Evolutionary conservation across 2,888 invertebrate species (phyloP), one percentile per base, ranked within the genome.

Genomic region (Heliconius charithonia): DNA sequence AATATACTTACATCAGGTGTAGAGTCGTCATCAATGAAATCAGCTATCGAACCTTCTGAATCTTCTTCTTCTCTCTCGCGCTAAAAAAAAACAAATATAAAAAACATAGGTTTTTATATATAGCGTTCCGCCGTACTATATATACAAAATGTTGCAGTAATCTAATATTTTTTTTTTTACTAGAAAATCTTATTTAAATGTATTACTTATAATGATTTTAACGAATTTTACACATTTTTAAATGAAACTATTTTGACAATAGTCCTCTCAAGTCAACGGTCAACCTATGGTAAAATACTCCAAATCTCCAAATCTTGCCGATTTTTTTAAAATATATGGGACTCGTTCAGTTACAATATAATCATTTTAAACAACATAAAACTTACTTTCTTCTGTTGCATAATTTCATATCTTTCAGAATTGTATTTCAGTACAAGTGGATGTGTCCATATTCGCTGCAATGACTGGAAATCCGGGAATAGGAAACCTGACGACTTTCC

Each of bases 361-460:
- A n/a, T n/a, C 3, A n/a, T 59, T n/a, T 37, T 62, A 65, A 66
- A 22, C 32, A 32, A 22, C 27, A 45, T 16, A 71, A 51, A 73
- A 45, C 71, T 67, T 63, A 95, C 95, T 92, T 95, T 96, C 86
- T 96, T 96, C 84, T 94, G 94, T 84, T 94, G 95, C 92, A 93
- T 91, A 70, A 93, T 92, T 86, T 95, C 95, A 84, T 93, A 95
- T 88, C 95, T 91, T 84, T 96, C 96, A 6, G 96, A 96, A 83
- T 97, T 97, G 81, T 96, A 95, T 81, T 96, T 96, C 84, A 98
- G 93, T 13, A 97, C 97, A 83, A 97, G 95, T 0, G 98, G 98
- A 92, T 98, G 98, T 19, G 98, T 97, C 97, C 98, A 98, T 89
- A 98, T 97, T 87, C 98, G 95, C 84, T 97, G 97, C 75, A 98